phyloP scores from a whole-genome alignment of 2,113 vertebrate species.

The Gorilla gorilla region DNA sequence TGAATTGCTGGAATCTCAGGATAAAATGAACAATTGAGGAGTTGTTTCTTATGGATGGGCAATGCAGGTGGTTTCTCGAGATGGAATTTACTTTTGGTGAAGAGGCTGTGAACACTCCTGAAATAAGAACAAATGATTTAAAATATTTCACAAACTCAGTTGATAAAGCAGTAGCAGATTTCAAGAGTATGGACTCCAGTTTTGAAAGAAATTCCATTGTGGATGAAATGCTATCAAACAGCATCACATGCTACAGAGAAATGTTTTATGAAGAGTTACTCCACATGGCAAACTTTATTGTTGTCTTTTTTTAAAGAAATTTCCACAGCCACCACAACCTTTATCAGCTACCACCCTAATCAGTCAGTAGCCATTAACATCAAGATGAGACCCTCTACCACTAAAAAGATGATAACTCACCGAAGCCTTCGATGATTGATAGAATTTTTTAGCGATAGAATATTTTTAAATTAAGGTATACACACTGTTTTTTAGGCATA shows the following conservation, averaged over 20 bases:
- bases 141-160: neutral
- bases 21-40: neutral
- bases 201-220: neutral
- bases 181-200: neutral
- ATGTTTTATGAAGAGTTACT: neutral
- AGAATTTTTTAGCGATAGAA: neutral
- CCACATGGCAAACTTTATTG: neutral
- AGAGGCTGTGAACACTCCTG: neutral
- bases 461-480: neutral
- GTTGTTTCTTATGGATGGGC: neutral
- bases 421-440: neutral
- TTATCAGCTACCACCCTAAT: neutral
- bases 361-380: neutral
- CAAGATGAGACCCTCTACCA: neutral
- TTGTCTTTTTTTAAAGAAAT: neutral
- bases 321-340: neutral
- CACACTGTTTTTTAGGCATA: neutral
- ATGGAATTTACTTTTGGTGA: neutral
- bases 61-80: neutral
- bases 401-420: neutral
- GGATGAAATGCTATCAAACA: neutral
- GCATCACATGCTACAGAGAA: neutral
- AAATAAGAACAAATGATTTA: neutral
- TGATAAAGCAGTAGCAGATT: neutral
- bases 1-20: neutral